phyloP scores from a whole-genome alignment of 2,113 vertebrate species.

The Galbula dea region DNA sequence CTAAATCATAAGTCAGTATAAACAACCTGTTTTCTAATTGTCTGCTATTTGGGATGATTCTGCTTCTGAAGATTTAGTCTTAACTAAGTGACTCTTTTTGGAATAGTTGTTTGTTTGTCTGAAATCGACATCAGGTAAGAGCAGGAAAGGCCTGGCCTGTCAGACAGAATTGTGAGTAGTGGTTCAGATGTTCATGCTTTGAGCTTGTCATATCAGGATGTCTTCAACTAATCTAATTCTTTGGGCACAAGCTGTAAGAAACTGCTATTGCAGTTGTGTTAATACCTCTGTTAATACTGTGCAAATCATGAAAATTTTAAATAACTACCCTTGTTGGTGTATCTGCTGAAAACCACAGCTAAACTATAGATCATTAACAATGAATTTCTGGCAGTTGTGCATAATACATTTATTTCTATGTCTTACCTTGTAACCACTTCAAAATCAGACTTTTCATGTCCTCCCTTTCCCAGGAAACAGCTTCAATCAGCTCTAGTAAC shows the following conservation, averaged over 20 bases:
- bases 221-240: not conserved
- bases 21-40: not conserved
- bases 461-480: not conserved
- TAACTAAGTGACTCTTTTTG: not conserved
- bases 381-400: not conserved
- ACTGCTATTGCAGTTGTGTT: not conserved
- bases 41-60: not conserved
- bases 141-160: not conserved
- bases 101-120: not conserved
- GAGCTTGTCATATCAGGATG: not conserved
- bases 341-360: not conserved
- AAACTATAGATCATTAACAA: not conserved
- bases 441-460: not conserved
- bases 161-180: not conserved
- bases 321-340: not conserved
- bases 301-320: not conserved
- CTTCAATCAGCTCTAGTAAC: not conserved
- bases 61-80: not conserved
- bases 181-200: not conserved
- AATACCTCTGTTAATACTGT: not conserved
- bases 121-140: not conserved
- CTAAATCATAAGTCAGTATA: not conserved
- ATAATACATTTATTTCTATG: not conserved
- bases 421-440: not conserved
- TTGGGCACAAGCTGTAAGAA: not conserved